These are phyloP conservation scores for Taenaris catops DNA, from an alignment of 2,888 invertebrate genomes.

Conservation along the genomic window DNA sequence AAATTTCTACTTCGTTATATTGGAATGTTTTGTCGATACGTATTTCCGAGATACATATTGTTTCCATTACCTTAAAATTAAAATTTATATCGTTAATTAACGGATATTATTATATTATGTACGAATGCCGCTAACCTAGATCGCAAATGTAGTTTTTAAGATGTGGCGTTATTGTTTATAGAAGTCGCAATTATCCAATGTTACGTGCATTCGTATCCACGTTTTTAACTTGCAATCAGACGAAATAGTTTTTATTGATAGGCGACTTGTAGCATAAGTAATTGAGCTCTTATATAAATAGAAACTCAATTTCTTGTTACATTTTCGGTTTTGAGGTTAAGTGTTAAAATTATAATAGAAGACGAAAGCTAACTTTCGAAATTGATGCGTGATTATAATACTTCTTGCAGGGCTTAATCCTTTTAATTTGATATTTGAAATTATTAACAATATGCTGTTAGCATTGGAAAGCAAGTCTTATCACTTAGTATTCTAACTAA, in stretches of 20 bases:
- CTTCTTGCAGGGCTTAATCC: not conserved
- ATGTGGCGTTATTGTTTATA: slow-evolving; percentile 70
- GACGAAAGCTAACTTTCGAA: slow-evolving; percentile 5
- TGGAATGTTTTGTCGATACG: slow-evolving; percentile 79
- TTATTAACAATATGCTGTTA: not conserved
- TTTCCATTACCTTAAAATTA: slow-evolving; percentile 16
- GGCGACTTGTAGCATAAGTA: slow-evolving; percentile 2
- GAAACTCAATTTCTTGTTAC: slow-evolving; percentile 8
- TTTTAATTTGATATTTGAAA: not conserved
- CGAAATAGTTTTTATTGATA: slow-evolving; percentile 14
- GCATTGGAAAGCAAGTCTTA: slow-evolving; percentile 1
- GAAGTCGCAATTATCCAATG: slow-evolving; percentile 73
- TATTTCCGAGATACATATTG: slow-evolving; percentile 55
- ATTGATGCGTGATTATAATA: slow-evolving; percentile 1
- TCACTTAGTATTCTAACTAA: too few relatives aligned
- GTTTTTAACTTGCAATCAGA: slow-evolving; percentile 33
- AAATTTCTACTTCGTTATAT: slow-evolving; percentile 54
- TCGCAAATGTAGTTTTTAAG: slow-evolving; percentile 36
- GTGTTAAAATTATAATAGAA: slow-evolving; percentile 34
- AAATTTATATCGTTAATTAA: slow-evolving; percentile 8
- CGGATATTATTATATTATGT: slow-evolving; percentile 3
- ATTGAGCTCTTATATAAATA: slow-evolving; percentile 3
- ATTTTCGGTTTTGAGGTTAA: slow-evolving; percentile 58
- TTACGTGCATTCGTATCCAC: slow-evolving; percentile 74
- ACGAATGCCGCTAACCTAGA: slow-evolving; percentile 15